Conservation (phyloP, 1,140 invertebrate species). For the Platorchestia sp. region DNA sequence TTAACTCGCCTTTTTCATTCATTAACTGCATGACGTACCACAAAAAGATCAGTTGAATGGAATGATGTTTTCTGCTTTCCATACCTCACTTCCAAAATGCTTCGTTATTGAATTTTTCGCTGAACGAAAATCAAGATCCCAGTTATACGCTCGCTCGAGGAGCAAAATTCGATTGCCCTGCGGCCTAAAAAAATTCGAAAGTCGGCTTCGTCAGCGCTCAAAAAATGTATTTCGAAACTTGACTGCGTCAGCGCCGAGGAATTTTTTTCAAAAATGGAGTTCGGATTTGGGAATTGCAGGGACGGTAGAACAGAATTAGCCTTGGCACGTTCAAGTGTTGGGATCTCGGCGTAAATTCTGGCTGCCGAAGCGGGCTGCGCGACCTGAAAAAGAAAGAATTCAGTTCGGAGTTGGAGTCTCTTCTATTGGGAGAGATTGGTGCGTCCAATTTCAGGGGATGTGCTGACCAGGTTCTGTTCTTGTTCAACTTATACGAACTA, state of each 20-base stretch:
- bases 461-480: not conserved
- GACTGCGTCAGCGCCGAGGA: not conserved
- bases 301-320: not conserved
- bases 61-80: not conserved
- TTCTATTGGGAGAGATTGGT: not conserved
- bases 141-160: not conserved
- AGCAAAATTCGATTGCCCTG: not conserved
- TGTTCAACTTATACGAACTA: not conserved
- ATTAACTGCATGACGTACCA: not conserved
- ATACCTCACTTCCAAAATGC: not conserved
- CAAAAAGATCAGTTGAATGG: not conserved
- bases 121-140: not conserved
- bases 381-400: not conserved
- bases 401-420: not conserved
- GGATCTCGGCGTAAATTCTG: not conserved
- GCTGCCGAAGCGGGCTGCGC: not conserved
- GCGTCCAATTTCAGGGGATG: not conserved
- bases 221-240: constrained; percentile 2
- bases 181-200: not conserved
- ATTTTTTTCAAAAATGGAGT: not conserved
- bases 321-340: constrained; percentile 6
- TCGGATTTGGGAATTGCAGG: not conserved
- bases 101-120: not conserved
- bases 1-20: not conserved
- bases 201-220: not conserved